Percentiles rank a stretch among this genome's conserved stretches.
Conservation (phyloP, 2,113 vertebrate genomes). For the Lonchura striata region DNA sequence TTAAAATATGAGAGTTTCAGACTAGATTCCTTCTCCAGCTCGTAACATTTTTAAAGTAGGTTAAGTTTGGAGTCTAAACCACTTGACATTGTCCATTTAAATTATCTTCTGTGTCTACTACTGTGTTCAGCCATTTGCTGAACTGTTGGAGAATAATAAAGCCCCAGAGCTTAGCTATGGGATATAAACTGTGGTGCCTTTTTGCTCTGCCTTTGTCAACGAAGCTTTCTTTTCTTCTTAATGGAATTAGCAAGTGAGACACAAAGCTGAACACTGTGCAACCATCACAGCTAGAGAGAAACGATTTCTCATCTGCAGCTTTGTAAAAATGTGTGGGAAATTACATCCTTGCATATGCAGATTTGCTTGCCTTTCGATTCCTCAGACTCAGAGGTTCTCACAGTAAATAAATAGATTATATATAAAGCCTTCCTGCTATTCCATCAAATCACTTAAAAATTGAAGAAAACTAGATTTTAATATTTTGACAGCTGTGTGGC, state of each 20-base stretch:
- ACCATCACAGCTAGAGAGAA: not conserved
- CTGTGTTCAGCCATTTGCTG: not conserved
- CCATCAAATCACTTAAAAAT: not conserved
- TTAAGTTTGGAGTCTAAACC: constrained; percentile 23
- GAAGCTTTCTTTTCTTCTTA: constrained; percentile 7
- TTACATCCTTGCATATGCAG: constrained; percentile 19
- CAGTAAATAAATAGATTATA: not conserved
- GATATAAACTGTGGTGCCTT: not conserved
- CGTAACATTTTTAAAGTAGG: constrained; percentile 28
- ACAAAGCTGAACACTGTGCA: not conserved
- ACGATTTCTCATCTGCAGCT: constrained; percentile 9
- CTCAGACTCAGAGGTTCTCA: not conserved
- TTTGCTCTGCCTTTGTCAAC: not conserved
- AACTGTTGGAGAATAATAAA: constrained; percentile 25
- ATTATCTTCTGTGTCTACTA: constrained; percentile 14
- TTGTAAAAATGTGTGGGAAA: not conserved
- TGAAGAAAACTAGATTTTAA: not conserved
- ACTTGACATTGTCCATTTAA: constrained; percentile 22
- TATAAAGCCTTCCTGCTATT: not conserved
- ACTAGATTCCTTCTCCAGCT: not conserved
- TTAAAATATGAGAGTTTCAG: not conserved
- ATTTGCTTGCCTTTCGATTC: not conserved
- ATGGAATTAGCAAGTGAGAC: constrained; percentile 35
- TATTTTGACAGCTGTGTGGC: not conserved
- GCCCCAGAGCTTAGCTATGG: not conserved